phyloP scores from a whole-genome alignment of 2,113 vertebrate genomes.

The Myrmecophaga tridactyla region DNA sequence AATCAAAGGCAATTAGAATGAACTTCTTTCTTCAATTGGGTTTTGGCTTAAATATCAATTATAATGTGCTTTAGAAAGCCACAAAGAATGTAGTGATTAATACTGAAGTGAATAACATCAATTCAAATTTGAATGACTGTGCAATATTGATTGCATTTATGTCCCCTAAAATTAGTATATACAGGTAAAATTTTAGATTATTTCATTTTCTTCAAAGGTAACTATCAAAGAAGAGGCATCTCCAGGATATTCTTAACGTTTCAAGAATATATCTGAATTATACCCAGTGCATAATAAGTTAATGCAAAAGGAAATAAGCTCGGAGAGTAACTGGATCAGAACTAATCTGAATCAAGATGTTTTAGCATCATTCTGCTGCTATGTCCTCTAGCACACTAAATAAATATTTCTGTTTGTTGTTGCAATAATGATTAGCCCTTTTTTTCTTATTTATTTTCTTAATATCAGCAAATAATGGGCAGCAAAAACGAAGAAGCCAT shows the following conservation, averaged over 20 bases:
- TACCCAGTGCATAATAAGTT: neutral
- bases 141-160: neutral
- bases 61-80: neutral
- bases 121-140: neutral
- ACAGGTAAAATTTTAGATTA: neutral
- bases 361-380: neutral
- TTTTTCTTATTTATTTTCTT: neutral
- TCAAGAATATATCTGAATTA: neutral
- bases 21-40: neutral
- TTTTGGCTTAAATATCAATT: neutral
- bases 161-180: neutral
- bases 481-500: neutral
- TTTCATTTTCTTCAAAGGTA: neutral
- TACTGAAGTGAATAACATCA: neutral
- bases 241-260: neutral
- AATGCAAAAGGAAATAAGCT: neutral
- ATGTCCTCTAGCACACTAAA: neutral
- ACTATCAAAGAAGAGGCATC: neutral
- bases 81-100: neutral
- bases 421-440: neutral
- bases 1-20: neutral
- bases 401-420: neutral
- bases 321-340: neutral
- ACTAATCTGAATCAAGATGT: neutral
- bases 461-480: neutral